Evolutionary conservation across 2,888 invertebrate species (phyloP).

Genomic region (Ariolimax columbianus): DNA sequence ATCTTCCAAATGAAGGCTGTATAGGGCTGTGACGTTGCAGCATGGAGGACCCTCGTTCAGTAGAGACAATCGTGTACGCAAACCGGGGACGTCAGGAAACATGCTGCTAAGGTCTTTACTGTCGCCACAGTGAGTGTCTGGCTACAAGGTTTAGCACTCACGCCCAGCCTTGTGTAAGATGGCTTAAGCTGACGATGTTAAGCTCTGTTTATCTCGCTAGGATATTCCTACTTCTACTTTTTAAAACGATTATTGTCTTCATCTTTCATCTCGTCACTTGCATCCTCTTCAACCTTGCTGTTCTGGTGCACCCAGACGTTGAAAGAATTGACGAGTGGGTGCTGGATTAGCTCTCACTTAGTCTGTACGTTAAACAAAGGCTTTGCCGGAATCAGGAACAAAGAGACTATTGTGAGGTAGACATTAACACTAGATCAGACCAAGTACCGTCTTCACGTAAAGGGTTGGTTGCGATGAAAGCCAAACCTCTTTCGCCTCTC

Average conservation of each 20-base stretch:
- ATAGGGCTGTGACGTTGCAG: neutral
- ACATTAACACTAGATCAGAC: neutral
- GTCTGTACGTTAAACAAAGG: neutral
- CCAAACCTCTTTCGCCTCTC: neutral
- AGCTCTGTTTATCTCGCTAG: neutral
- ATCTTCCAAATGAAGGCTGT: too few relatives aligned
- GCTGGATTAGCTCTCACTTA: neutral
- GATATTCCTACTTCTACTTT: neutral
- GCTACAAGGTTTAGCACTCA: slow-evolving; percentile 27
- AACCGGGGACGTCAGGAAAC: neutral
- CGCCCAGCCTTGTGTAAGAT: neutral
- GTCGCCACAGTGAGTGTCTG: neutral
- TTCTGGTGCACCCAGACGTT: neutral
- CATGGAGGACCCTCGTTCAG: neutral
- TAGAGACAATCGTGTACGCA: neutral
- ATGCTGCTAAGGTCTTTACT: neutral
- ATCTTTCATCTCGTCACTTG: neutral
- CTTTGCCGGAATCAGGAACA: neutral
- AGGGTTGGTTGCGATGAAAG: neutral
- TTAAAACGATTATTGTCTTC: neutral
- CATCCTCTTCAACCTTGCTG: neutral
- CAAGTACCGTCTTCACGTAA: neutral
- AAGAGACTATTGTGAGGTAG: neutral
- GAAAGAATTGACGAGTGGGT: neutral
- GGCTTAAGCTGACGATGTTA: neutral